Conservation (phyloP, 2,113 vertebrate genomes). For the Psilopsiagon aurifrons region DNA sequence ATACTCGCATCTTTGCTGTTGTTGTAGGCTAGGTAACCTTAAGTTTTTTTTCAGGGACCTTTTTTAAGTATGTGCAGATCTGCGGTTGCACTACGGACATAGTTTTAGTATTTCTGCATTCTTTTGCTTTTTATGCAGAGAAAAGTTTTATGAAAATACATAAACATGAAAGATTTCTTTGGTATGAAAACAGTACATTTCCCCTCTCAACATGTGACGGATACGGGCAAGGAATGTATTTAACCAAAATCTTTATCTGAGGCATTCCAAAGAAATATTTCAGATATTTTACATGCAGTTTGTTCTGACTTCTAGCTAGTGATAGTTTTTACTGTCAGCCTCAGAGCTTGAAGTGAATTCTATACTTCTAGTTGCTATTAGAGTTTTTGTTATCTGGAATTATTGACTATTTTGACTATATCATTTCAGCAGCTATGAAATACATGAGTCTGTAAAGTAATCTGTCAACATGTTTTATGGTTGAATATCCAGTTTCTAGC, state of each 20-base stretch:
- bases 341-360: not conserved
- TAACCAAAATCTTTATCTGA: not conserved
- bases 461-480: not conserved
- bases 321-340: not conserved
- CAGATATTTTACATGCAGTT: not conserved
- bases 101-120: not conserved
- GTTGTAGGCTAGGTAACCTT: not conserved
- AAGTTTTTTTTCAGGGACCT: not conserved
- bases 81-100: not conserved
- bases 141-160: not conserved
- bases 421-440: not conserved
- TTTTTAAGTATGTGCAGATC: not conserved
- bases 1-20: not conserved
- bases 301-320: not conserved
- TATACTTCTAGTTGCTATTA: not conserved
- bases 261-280: conserved; percentile 1
- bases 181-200: not conserved
- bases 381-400: not conserved
- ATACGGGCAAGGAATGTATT: not conserved
- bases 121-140: not conserved
- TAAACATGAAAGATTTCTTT: not conserved
- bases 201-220: not conserved
- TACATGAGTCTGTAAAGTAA: not conserved
- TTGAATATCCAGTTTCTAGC: not conserved
- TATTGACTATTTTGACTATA: not conserved